Conservation (phyloP, 1,140 invertebrate genomes). For the Pinna nobilis region DNA sequence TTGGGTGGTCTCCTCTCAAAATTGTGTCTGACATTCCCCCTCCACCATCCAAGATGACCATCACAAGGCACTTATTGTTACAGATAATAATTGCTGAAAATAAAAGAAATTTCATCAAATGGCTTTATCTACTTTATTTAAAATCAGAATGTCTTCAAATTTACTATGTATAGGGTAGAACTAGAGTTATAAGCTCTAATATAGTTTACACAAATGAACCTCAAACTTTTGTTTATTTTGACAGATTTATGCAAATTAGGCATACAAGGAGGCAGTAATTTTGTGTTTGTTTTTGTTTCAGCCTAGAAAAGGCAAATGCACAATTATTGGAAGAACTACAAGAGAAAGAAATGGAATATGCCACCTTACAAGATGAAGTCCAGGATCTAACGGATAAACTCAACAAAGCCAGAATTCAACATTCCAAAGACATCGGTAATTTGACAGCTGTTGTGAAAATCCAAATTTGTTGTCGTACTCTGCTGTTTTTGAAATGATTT, state of each 20-base stretch:
- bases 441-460: neutral
- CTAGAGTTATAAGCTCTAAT: no score
- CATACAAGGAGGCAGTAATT: neutral
- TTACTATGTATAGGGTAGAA: no score
- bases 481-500: neutral
- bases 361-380: conserved; percentile 60
- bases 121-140: no score
- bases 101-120: no score
- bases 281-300: conserved; percentile 32
- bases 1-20: no score
- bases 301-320: conserved; percentile 65
- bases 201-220: no score
- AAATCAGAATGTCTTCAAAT: no score
- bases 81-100: no score
- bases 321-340: conserved; percentile 59
- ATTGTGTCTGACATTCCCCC: no score
- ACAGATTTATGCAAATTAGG: neutral
- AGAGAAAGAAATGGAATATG: conserved; percentile 64
- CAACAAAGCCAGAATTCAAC: conserved; percentile 60
- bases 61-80: no score
- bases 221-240: neutral
- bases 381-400: conserved; percentile 61
- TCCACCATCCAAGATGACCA: no score
- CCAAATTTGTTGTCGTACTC: neutral
- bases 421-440: conserved; percentile 62